Evolutionary conservation across 2,113 vertebrate genomes (phyloP), one percentile per base, ranked within the genome.

Genomic region (Lagenorhynchus albirostris): DNA sequence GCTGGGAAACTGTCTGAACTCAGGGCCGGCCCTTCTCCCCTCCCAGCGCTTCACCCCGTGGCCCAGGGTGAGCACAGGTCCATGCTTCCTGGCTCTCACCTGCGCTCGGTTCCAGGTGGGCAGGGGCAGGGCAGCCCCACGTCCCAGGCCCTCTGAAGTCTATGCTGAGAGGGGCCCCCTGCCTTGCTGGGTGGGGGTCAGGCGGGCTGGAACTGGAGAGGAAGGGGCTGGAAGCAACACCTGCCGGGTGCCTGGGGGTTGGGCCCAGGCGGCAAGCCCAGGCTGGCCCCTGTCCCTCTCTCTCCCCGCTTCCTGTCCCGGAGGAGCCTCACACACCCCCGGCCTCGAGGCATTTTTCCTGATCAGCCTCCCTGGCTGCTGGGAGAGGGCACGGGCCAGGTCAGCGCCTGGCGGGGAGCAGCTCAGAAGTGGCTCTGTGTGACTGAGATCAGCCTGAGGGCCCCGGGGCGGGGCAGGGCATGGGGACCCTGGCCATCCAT

Each of bases 281-380:
- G 38, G 38, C 55, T 15, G 44, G 44, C 31, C 21, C 36, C 68
- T 3, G 13, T n/a, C 73, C 60, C 21, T 6, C 33, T 23, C 38
- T n/a, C 26, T 5, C 55, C 14, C 9, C 0, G 0, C 47, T 12
- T 14, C 6, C 13, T 5, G 53, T 17, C 4, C 55, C 21, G 11
- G 26, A 20, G 6, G 1, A 25, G 31, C 50, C 10, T 76, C 55
- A 47, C 55, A 47, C 9, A 47, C 62, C 15, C 23, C 55, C 33
- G 10, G 11, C 23, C 50, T 74, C 25, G 4, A 20, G 84, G 67
- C 5, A 1, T 14, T 31, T 41, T 26, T 67, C 84, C 68, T 53
- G 38, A 29, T 26, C 33, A n/a, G 65, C 65, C 44, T 47, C n/a
- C 44, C 47, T 0, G 3, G 60, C 53, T 38, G 3, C 80, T 80